Base-by-base conservation (phyloP, 2,888 invertebrate species). In the Philereme transversata region DNA sequence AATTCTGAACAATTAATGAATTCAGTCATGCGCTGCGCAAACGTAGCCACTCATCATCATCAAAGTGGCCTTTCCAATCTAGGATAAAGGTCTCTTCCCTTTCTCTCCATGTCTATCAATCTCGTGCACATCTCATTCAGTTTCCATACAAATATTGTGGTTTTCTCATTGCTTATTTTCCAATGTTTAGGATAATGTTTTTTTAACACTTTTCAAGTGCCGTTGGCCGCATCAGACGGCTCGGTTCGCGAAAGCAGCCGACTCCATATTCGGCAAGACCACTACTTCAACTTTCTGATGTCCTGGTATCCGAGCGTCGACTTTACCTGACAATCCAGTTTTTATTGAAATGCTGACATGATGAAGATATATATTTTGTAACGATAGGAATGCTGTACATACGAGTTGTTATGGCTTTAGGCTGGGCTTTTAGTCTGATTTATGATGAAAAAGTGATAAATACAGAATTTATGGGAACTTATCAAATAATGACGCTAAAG, bases 261-360 rank as follows among this genome's bases (percentile, higher is more conserved):
- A 65, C 60, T 33, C 86, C 83, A 69, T 85, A 82, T 83, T 77
- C 64, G 83, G 74, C 66, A 55, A 67, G 48, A 70, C 65, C 62
- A 63, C 65, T 68, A 65, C 71, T 75, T 58, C 75, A 68, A 81
- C 85, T 86, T 86, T 86, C 84, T 83, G 85, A 75, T 80, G 73
- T 78, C 81, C 83, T 82, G 81, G 81, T 83, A 81, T 77, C 74
- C 61, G 52, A 56, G 50, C 54, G 49, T 48, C 58, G 54, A 65
- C 60, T 64, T 63, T 62, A 64, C 50, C 60, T 62, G 54, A 59
- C 55, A 49, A 52, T 62, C 63, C 61, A 64, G 60, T 67, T 65
- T 67, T 69, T 63, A 63, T 63, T 36, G 44, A 56, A 43, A 50
- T 38, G 11, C 38, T 50, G 40, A 48, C 55, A 48, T 56, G 55